Conservation (phyloP, 2,888 invertebrate species). For the Neocrepidodera transversa region DNA sequence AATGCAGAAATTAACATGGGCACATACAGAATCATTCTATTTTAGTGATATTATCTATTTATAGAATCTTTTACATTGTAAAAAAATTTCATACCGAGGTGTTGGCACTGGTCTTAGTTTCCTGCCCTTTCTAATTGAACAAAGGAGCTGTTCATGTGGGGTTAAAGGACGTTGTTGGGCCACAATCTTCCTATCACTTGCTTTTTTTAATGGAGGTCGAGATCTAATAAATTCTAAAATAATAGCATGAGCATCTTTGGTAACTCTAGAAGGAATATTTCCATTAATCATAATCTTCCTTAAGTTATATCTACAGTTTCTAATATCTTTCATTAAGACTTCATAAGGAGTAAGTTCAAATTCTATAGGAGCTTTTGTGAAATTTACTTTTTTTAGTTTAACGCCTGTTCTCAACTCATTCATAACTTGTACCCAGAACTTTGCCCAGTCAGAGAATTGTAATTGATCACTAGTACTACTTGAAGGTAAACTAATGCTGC, state of each 20-base stretch:
- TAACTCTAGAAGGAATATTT: slow-evolving; percentile 80
- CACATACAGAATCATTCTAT: too few species aligned
- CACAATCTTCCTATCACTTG: slow-evolving; percentile 82
- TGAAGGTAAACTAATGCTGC: slow-evolving; percentile 71
- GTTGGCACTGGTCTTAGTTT: slow-evolving; percentile 67
- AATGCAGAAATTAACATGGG: too few species aligned
- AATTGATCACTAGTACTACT: slow-evolving; percentile 75
- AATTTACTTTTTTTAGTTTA: slow-evolving; percentile 87
- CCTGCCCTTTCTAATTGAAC: slow-evolving; percentile 81
- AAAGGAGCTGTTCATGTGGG: slow-evolving; percentile 84
- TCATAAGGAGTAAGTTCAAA: slow-evolving; percentile 96
- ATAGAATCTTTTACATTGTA: background rate
- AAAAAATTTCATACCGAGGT: slow-evolving; percentile 45
- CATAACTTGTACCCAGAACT: slow-evolving; percentile 96
- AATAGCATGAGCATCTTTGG: slow-evolving; percentile 94
- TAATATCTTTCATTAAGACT: slow-evolving; percentile 95
- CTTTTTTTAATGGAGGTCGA: slow-evolving; percentile 91
- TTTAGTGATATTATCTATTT: background rate
- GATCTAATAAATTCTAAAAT: slow-evolving; percentile 97
- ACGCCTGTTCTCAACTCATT: slow-evolving; percentile 90
- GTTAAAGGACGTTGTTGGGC: slow-evolving; percentile 77
- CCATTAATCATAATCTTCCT: slow-evolving; percentile 87
- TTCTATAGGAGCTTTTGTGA: slow-evolving; percentile 80
- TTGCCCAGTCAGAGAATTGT: slow-evolving; percentile 91
- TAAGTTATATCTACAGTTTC: slow-evolving; percentile 87